Evolutionary conservation across 2,113 vertebrate species (phyloP).

Genomic region (Caloenas nicobarica): DNA sequence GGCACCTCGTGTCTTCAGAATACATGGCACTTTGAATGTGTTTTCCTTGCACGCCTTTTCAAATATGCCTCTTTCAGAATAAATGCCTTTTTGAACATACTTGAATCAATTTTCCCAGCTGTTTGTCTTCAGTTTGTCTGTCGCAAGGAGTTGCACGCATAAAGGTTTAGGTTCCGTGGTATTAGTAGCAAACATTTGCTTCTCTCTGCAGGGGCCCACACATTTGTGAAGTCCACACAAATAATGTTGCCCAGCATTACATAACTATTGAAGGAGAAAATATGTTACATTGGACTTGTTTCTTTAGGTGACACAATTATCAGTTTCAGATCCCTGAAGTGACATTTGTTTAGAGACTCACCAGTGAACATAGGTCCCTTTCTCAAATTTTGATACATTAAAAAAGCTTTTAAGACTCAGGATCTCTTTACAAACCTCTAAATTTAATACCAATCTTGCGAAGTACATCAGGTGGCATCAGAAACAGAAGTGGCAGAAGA

Average conservation of each 20-base stretch:
- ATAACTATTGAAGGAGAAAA: not conserved
- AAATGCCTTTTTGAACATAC: not conserved
- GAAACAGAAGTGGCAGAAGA: not conserved
- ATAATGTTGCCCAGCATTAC: not conserved
- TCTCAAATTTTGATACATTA: not conserved
- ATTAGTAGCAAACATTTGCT: not conserved
- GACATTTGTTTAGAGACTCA: not conserved
- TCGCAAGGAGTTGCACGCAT: not conserved
- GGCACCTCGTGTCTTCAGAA: not conserved
- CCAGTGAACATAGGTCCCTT: not conserved
- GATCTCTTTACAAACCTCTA: not conserved
- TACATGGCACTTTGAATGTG: not conserved
- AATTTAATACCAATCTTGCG: not conserved
- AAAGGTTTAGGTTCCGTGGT: not conserved
- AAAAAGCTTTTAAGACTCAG: not conserved
- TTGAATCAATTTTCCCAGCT: not conserved
- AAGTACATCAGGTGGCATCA: not conserved
- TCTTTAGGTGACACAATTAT: not conserved
- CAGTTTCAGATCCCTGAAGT: not conserved
- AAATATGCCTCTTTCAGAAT: slow-evolving; percentile 1
- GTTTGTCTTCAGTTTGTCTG: not conserved
- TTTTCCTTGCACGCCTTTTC: not conserved
- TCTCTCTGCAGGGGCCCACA: not conserved
- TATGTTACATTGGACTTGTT: not conserved
- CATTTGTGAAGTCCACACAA: not conserved